phyloP scores from a whole-genome alignment of 2,113 vertebrate species.

The Gymnogyps californianus region DNA sequence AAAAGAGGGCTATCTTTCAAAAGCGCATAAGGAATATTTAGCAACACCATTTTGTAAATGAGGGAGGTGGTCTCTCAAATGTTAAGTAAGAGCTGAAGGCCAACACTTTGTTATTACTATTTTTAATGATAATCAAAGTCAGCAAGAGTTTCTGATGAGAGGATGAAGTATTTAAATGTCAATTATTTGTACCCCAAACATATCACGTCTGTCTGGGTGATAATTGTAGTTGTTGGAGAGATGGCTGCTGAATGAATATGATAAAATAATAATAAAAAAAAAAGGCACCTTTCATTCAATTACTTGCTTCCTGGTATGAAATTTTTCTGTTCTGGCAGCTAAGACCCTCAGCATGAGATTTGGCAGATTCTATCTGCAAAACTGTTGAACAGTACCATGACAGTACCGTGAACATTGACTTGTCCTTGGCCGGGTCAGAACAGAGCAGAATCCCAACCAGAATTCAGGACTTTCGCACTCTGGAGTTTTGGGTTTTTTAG shows the following conservation, averaged over 20 bases:
- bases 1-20: not conserved
- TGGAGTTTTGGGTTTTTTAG: not conserved
- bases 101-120: not conserved
- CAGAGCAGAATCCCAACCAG: not conserved
- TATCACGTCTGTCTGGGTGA: not conserved
- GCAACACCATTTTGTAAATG: not conserved
- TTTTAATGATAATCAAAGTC: not conserved
- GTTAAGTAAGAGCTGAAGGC: not conserved
- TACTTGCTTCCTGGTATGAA: not conserved
- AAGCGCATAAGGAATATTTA: not conserved
- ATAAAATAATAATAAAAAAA: not conserved
- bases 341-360: not conserved
- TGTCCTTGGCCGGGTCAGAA: not conserved
- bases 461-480: not conserved
- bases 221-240: conserved; percentile 17
- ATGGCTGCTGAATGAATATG: conserved; percentile 33
- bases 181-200: not conserved
- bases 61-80: not conserved
- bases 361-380: not conserved
- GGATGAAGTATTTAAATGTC: not conserved
- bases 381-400: not conserved
- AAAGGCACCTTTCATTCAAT: conserved; percentile 10
- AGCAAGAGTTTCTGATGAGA: not conserved
- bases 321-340: not conserved
- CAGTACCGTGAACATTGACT: not conserved